These are phyloP conservation scores for Tenthredo notha DNA, from an alignment of 2,888 invertebrate species.

Conservation along the genomic window DNA sequence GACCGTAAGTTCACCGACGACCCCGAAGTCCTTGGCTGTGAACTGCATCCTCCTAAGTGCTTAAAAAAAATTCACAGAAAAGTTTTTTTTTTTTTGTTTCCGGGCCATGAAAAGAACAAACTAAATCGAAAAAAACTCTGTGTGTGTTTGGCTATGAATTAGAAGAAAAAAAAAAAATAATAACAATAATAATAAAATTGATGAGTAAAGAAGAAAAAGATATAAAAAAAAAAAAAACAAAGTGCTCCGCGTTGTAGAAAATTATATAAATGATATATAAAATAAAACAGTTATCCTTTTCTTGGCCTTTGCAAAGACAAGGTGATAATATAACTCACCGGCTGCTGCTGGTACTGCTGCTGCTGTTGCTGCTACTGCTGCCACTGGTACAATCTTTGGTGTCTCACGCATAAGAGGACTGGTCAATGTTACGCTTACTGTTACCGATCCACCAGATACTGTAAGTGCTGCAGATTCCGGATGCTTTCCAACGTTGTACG, in stretches of 20 bases:
- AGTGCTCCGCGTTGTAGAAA: conserved; percentile 50
- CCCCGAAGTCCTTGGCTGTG: conserved; percentile 69
- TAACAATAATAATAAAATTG: background rate
- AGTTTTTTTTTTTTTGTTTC: conserved; percentile 53
- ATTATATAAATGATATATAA: conserved; percentile 39
- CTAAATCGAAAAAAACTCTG: conserved; percentile 61
- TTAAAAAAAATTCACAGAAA: conserved; percentile 66
- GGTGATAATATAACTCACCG: conserved; percentile 70
- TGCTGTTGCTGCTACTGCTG: conserved; percentile 59
- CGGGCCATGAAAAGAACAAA: conserved; percentile 78
- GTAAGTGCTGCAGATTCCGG: conserved; percentile 92
- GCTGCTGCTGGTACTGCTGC: conserved; percentile 64
- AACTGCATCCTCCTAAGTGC: conserved; percentile 69
- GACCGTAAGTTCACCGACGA: conserved; percentile 59
- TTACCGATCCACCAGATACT: conserved; percentile 89
- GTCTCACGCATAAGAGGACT: conserved; percentile 94
- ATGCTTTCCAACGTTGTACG: conserved; percentile 91
- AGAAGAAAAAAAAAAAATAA: conserved; percentile 14
- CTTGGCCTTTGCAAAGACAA: conserved; percentile 72
- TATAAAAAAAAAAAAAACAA: conserved; percentile 64
- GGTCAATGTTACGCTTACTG: conserved; percentile 93
- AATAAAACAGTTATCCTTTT: conserved; percentile 72
- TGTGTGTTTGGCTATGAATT: background rate
- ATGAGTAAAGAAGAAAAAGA: conserved; percentile 42
- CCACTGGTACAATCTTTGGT: conserved; percentile 66